Evolutionary conservation across 1,140 invertebrate genomes (phyloP).

Genomic region (Micrasema longulum): DNA sequence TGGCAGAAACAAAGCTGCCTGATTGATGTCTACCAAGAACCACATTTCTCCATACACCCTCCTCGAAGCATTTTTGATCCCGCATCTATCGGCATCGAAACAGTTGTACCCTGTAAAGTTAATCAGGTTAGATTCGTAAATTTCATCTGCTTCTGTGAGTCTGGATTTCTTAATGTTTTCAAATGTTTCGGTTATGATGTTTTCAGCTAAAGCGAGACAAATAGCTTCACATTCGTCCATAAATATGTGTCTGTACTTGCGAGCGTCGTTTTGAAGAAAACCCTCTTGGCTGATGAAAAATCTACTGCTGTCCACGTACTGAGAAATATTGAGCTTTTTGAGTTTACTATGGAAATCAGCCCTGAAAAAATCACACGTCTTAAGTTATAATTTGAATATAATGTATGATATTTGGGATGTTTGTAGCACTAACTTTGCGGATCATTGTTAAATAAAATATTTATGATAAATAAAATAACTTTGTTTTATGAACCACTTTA

Average conservation of each 20-base stretch:
- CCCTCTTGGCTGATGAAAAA: conserved; percentile 57
- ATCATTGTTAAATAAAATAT: too few species aligned
- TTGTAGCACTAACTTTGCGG: too few species aligned
- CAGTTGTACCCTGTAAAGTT: not conserved
- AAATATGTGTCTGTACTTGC: conserved; percentile 60
- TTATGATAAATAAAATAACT: too few species aligned
- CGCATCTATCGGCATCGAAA: too few species aligned
- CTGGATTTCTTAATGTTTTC: conserved; percentile 43
- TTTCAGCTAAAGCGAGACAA: conserved; percentile 57
- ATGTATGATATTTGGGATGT: too few species aligned
- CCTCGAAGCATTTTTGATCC: too few species aligned
- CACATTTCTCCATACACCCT: conserved; percentile 57
- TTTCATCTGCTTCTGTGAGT: conserved; percentile 39
- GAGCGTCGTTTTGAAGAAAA: conserved; percentile 56
- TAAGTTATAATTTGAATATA: too few species aligned
- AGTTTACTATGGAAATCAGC: conserved; percentile 57
- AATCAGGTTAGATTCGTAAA: conserved; percentile 36
- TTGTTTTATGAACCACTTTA: too few species aligned
- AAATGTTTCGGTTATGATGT: conserved; percentile 58
- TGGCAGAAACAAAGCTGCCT: conserved; percentile 60
- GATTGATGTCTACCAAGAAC: conserved; percentile 62
- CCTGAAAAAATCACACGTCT: too few species aligned
- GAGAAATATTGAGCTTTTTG: conserved; percentile 56
- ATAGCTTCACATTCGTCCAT: conserved; percentile 62
- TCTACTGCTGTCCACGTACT: conserved; percentile 58